Percentiles rank a stretch among this genome's conserved stretches.
Evolutionary conservation across 2,113 vertebrate genomes (phyloP).

Genomic region (Cariama cristata): DNA sequence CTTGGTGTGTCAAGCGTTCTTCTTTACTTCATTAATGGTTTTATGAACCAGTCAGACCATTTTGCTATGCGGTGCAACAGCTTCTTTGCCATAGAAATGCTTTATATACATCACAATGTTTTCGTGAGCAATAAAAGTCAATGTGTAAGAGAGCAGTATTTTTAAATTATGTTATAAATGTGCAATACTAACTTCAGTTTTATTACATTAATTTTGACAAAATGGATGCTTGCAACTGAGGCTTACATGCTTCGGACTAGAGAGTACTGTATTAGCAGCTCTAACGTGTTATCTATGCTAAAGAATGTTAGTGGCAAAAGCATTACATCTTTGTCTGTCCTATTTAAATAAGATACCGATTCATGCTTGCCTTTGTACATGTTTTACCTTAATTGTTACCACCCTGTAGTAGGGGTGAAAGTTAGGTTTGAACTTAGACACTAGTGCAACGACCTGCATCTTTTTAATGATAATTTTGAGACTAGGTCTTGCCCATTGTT

Average conservation of each 20-base stretch:
- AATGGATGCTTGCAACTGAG: slow-evolving; percentile 40
- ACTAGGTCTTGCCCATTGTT: not conserved
- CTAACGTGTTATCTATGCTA: slow-evolving; percentile 16
- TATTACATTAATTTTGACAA: slow-evolving; percentile 61
- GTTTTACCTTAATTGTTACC: not conserved
- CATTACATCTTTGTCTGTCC: not conserved
- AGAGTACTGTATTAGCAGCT: slow-evolving; percentile 34
- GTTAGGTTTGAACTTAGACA: not conserved
- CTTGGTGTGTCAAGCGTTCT: slow-evolving; percentile 62
- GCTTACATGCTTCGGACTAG: slow-evolving; percentile 9
- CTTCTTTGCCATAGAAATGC: slow-evolving; percentile 74
- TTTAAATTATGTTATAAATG: slow-evolving; percentile 51
- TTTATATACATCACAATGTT: slow-evolving; percentile 69
- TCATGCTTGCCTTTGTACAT: slow-evolving; percentile 33
- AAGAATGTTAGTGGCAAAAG: slow-evolving; percentile 21
- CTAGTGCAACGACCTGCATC: slow-evolving; percentile 3
- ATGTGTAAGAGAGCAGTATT: slow-evolving; percentile 43
- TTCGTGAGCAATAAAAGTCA: slow-evolving; percentile 60
- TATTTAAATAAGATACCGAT: not conserved
- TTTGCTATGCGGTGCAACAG: slow-evolving; percentile 73
- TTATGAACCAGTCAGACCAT: slow-evolving; percentile 62
- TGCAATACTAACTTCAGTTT: slow-evolving; percentile 66
- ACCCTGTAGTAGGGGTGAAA: not conserved
- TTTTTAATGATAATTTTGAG: slow-evolving; percentile 35
- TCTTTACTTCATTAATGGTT: slow-evolving; percentile 66